Percentiles rank a stretch among this genome's conserved stretches.
Conservation (phyloP, 2,797 vertebrate species). For the Hydrophis major region DNA sequence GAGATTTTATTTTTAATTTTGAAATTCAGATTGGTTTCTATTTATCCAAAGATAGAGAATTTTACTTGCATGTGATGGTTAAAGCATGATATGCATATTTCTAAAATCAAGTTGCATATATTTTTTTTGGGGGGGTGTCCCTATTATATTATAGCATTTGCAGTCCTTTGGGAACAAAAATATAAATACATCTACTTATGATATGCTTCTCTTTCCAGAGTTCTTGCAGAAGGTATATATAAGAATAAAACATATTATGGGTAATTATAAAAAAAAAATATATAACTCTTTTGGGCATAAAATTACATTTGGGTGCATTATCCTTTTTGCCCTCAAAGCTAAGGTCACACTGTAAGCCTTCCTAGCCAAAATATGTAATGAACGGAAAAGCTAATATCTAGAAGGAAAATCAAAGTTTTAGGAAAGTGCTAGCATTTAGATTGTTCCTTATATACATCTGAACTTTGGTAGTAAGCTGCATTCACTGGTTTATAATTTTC, state of each 20-base stretch:
- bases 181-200: not conserved
- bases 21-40: not conserved
- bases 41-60: not conserved
- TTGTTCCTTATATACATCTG: not conserved
- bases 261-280: constrained; percentile 19
- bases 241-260: constrained; percentile 17
- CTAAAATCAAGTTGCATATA: not conserved
- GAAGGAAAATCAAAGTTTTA: not conserved
- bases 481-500: not conserved
- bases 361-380: not conserved
- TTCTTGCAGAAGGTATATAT: not conserved
- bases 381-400: not conserved
- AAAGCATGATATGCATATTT: not conserved
- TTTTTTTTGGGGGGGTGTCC: not conserved
- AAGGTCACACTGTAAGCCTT: not conserved
- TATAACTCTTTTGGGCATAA: not conserved
- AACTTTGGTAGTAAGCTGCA: not conserved
- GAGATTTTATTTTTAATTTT: not conserved
- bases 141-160: not conserved
- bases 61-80: not conserved
- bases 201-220: not conserved
- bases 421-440: not conserved
- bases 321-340: not conserved
- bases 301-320: not conserved
- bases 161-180: constrained; percentile 7